phyloP scores from a whole-genome alignment of 2,113 vertebrate species.

The Cyphomyrus discorhynchus region DNA sequence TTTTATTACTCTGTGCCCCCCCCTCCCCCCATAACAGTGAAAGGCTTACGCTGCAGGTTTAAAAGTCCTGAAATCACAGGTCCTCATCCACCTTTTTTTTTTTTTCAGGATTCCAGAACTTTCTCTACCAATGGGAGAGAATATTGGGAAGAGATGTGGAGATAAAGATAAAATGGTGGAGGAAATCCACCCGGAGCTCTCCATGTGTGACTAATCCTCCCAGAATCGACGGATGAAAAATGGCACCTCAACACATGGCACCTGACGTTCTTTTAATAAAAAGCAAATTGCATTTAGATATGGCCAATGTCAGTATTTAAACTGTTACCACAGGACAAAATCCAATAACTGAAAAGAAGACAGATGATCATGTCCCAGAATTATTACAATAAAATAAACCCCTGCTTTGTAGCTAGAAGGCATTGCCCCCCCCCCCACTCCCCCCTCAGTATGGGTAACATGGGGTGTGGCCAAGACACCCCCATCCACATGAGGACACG shows the following conservation, averaged over 20 bases:
- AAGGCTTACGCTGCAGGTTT: not conserved
- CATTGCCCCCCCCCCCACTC: not conserved
- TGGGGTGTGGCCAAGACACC: not conserved
- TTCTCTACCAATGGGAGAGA: not conserved
- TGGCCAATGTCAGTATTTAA: constrained; percentile 2
- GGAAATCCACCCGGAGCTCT: not conserved
- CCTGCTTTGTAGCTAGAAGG: not conserved
- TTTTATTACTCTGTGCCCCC: not conserved
- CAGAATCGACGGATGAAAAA: constrained; percentile 10
- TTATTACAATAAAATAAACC: not conserved
- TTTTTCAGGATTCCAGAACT: not conserved
- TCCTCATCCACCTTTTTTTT: not conserved
- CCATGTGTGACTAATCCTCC: not conserved
- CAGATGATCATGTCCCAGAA: constrained; percentile 8
- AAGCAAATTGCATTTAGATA: not conserved
- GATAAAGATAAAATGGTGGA: not conserved
- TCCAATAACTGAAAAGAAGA: not conserved
- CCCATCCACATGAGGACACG: not conserved
- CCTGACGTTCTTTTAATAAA: constrained; percentile 5
- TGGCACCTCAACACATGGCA: not conserved
- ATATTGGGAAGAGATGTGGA: not conserved
- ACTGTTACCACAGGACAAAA: not conserved
- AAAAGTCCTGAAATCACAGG: not conserved
- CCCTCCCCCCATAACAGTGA: not conserved
- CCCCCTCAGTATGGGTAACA: not conserved